Conservation (phyloP, 2,113 vertebrate genomes). For the Antechinus flavipes region DNA sequence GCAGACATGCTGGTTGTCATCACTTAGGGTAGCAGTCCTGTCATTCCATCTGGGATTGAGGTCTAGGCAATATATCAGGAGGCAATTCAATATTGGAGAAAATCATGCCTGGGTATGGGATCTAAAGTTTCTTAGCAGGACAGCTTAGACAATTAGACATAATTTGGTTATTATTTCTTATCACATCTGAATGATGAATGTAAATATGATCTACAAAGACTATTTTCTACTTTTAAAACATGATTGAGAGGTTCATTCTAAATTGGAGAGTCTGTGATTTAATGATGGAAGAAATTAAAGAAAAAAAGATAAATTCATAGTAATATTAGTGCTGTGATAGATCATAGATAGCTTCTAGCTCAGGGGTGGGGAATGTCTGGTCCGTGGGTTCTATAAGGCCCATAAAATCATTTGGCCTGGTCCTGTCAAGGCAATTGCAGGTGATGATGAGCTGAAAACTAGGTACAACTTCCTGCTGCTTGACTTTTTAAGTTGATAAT, state of each 20-base stretch:
- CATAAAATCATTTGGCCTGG: too few species aligned
- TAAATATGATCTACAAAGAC: background rate
- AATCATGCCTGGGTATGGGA: background rate
- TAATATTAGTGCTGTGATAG: background rate
- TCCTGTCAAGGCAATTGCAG: too few species aligned
- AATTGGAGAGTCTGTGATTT: background rate
- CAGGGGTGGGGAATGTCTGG: too few species aligned
- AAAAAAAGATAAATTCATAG: background rate
- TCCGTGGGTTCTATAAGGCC: too few species aligned
- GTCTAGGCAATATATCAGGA: background rate
- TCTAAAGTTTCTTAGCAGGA: background rate
- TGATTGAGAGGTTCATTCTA: background rate
- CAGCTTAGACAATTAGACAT: background rate
- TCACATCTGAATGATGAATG: background rate
- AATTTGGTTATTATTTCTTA: background rate
- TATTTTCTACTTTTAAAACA: background rate
- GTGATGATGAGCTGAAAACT: too few species aligned
- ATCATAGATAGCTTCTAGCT: background rate
- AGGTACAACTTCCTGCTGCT: too few species aligned
- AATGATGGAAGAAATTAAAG: background rate
- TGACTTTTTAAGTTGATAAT: too few species aligned
- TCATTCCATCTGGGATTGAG: background rate
- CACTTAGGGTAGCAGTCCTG: background rate
- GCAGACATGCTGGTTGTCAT: background rate
- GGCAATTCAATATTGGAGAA: background rate